phyloP scores from a whole-genome alignment of 2,113 vertebrate species.

The Planiliza haematocheilus region DNA sequence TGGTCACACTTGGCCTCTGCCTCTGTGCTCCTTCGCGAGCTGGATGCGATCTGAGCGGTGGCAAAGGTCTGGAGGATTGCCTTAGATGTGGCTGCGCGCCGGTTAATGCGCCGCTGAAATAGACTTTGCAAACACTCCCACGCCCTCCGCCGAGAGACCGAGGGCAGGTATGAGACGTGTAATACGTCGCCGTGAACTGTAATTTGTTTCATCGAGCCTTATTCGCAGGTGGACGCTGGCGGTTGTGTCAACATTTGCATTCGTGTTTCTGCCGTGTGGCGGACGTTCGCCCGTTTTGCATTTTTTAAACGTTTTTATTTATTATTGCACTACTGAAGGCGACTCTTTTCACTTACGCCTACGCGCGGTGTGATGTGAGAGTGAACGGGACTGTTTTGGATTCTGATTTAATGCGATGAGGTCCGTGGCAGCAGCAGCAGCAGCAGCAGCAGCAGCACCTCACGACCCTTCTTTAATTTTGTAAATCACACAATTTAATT shows the following conservation, averaged over 20 bases:
- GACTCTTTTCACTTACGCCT: background rate
- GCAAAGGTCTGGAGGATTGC: constrained; percentile 11
- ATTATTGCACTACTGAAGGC: too few species aligned
- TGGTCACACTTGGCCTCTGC: constrained; percentile 12
- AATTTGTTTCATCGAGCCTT: constrained; percentile 21
- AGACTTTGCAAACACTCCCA: constrained; percentile 15
- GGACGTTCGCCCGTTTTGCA: too few species aligned
- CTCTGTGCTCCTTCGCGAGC: background rate
- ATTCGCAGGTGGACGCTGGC: background rate
- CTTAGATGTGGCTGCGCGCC: constrained; percentile 6
- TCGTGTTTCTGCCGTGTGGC: too few species aligned
- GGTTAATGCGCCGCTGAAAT: constrained; percentile 12
- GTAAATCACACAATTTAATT: too few species aligned
- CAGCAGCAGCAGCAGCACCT: too few species aligned
- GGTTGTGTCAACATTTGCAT: too few species aligned
- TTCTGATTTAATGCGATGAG: background rate
- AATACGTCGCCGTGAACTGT: background rate
- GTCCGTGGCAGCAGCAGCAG: too few species aligned
- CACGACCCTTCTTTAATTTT: too few species aligned
- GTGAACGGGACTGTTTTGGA: too few species aligned
- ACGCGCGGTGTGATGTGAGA: background rate
- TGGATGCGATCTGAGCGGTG: background rate
- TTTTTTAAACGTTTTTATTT: too few species aligned
- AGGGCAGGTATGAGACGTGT: background rate
- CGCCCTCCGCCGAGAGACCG: background rate